phyloP scores from a whole-genome alignment of 2,888 invertebrate species.

The Megastigmus dorsalis region DNA sequence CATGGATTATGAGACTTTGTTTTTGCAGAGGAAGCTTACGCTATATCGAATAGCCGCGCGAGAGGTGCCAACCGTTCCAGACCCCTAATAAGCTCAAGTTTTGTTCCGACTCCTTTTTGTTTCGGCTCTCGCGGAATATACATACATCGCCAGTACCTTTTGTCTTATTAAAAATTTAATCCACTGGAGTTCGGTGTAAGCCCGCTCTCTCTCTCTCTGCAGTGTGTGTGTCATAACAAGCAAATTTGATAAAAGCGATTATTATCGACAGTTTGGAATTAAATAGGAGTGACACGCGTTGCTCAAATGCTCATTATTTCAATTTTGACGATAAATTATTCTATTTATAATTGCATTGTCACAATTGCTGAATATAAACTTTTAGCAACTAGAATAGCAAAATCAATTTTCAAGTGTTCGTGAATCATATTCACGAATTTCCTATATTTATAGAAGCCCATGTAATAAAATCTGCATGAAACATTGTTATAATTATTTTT shows the following conservation, averaged over 20 bases:
- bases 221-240: background rate
- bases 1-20: conserved; percentile 14
- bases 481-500: too few species aligned
- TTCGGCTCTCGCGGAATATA: too few species aligned
- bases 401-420: too few species aligned
- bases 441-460: too few species aligned
- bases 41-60: background rate
- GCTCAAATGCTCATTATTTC: too few species aligned
- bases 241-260: background rate
- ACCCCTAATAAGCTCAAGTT: conserved; percentile 8
- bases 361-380: too few species aligned
- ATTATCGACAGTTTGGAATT: background rate
- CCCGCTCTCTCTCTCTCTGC: too few species aligned
- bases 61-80: conserved; percentile 17
- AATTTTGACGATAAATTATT: too few species aligned
- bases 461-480: too few species aligned
- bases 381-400: too few species aligned
- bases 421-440: too few species aligned
- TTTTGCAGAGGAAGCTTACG: conserved; percentile 12
- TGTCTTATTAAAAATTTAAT: conserved; percentile 20
- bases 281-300: background rate
- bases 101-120: conserved; percentile 6
- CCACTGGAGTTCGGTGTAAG: background rate
- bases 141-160: background rate
- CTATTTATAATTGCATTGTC: too few species aligned